Percentiles rank a stretch among this genome's conserved stretches.
phyloP scores from a whole-genome alignment of 2,113 vertebrate genomes.

The Scomber japonicus region DNA sequence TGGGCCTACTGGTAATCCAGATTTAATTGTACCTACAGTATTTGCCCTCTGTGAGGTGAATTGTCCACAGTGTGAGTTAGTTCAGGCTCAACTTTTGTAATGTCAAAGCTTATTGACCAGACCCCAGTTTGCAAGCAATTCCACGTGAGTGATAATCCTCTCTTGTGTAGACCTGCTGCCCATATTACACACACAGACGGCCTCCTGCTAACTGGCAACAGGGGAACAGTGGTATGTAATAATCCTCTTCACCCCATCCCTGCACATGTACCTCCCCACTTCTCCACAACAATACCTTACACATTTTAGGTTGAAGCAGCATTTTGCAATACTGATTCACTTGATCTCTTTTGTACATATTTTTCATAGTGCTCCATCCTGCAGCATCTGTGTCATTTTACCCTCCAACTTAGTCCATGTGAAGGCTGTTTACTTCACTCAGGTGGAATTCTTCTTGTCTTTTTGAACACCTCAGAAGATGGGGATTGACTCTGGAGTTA shows the following conservation, averaged over 20 bases:
- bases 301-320: constrained; percentile 29
- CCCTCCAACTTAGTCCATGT: neutral
- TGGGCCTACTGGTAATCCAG: neutral
- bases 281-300: constrained; percentile 4
- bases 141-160: constrained; percentile 70
- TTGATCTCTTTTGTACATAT: neutral
- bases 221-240: constrained; percentile 61
- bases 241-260: constrained; percentile 55
- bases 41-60: neutral
- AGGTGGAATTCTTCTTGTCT: neutral
- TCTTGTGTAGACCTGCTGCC: constrained; percentile 14
- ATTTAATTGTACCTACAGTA: neutral
- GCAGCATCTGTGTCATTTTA: neutral
- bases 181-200: neutral
- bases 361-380: neutral
- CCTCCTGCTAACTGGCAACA: constrained; percentile 28
- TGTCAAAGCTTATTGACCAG: constrained; percentile 24
- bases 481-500: constrained; percentile 49
- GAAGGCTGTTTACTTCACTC: neutral
- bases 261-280: neutral
- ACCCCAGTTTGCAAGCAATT: constrained; percentile 27
- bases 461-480: constrained; percentile 38
- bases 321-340: constrained; percentile 6
- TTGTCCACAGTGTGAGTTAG: neutral
- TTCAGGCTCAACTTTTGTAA: constrained; percentile 29